phyloP scores from a whole-genome alignment of 2,888 invertebrate species.

The Diabrotica balteata region DNA sequence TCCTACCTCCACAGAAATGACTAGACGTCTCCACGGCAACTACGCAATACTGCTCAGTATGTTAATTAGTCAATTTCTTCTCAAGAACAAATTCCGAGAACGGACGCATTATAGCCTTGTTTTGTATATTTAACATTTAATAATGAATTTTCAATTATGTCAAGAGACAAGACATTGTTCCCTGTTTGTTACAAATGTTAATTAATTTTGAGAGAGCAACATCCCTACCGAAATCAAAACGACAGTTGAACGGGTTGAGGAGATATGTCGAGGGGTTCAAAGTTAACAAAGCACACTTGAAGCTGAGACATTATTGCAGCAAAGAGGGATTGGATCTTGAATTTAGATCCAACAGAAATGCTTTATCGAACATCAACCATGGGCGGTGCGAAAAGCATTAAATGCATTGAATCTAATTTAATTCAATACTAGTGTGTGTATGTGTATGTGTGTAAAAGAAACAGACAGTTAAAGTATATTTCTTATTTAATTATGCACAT shows the following conservation, averaged over 20 bases:
- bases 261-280: constrained; percentile 36
- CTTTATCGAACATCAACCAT: constrained; percentile 10
- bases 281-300: constrained; percentile 28
- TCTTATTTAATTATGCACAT: no score
- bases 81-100: background rate
- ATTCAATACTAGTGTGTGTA: no score
- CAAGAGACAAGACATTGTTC: constrained; percentile 28
- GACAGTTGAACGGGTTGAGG: constrained; percentile 27
- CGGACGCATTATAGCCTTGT: constrained; percentile 5
- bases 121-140: constrained; percentile 24
- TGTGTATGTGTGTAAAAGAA: no score
- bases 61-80: no score
- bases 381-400: background rate
- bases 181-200: constrained; percentile 27
- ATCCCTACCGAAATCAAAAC: constrained; percentile 21
- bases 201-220: constrained; percentile 28
- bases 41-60: no score
- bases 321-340: constrained; percentile 36
- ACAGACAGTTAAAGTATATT: no score
- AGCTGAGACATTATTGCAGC: constrained; percentile 28
- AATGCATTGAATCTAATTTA: no score
- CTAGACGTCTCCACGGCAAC: no score
- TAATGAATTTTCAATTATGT: constrained; percentile 29
- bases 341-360: constrained; percentile 22
- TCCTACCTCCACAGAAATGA: no score